Conservation (phyloP, 2,113 vertebrate species). For the Rynchops niger region DNA sequence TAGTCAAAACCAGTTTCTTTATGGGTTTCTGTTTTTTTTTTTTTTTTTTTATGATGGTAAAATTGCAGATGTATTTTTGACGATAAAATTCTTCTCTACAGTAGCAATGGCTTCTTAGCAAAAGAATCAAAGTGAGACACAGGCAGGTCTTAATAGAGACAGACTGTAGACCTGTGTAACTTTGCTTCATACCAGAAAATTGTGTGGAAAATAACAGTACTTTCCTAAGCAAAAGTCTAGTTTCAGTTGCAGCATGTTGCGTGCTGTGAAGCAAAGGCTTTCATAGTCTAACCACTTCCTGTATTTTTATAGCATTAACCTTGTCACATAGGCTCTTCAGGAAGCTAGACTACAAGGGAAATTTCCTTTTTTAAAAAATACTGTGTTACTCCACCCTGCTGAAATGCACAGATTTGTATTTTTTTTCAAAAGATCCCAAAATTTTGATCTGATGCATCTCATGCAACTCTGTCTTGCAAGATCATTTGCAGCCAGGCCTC, state of each 20-base stretch:
- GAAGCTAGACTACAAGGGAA: background rate
- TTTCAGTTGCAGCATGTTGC: background rate
- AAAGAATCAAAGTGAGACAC: background rate
- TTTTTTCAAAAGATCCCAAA: background rate
- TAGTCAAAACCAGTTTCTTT: background rate
- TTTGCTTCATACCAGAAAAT: background rate
- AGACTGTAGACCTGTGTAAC: background rate
- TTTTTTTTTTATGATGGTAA: background rate
- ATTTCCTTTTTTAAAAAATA: background rate
- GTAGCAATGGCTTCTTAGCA: background rate
- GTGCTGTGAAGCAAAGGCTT: background rate
- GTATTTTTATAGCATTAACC: background rate
- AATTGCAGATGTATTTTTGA: background rate
- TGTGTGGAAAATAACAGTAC: background rate
- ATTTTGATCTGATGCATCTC: background rate
- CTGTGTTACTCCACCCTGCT: background rate
- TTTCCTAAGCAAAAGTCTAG: background rate
- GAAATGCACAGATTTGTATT: background rate
- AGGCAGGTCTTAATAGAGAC: background rate
- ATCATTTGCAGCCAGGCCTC: background rate
- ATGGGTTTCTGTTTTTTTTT: background rate
- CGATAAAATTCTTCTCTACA: background rate
- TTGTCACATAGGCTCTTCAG: background rate
- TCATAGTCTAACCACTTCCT: slow-evolving; percentile 23
- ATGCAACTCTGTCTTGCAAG: background rate